A percentile compares a stretch with the other conserved stretches of the same genome.
phyloP scores from a whole-genome alignment of 2,888 invertebrate species.

The Andrena praecox region DNA sequence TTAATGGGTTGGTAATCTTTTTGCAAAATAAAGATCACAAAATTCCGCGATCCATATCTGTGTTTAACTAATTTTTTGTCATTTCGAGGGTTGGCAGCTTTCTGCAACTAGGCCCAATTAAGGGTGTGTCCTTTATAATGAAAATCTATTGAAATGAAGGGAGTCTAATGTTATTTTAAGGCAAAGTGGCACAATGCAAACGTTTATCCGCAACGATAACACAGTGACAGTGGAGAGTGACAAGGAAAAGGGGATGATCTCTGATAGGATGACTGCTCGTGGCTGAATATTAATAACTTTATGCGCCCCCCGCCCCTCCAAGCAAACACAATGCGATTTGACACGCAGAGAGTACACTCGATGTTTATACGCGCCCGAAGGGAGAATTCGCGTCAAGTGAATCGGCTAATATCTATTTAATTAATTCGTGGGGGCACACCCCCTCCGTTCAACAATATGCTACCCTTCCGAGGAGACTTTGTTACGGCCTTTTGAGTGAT shows the following conservation, averaged over 20 bases:
- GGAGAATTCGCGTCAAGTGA: constrained; percentile 77
- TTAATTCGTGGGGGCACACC: constrained; percentile 76
- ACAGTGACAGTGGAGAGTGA: constrained; percentile 4
- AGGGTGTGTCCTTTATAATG: too few species aligned
- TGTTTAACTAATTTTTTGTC: too few species aligned
- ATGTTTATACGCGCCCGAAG: constrained; percentile 69
- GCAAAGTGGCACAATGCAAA: neutral
- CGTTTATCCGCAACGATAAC: constrained; percentile 8
- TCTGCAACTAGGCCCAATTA: too few species aligned
- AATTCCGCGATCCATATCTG: too few species aligned
- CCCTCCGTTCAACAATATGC: constrained; percentile 69
- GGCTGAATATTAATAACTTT: constrained; percentile 76
- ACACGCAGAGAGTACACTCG: constrained; percentile 74
- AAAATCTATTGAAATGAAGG: too few species aligned
- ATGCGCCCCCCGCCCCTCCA: constrained; percentile 78
- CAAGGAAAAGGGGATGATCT: constrained; percentile 18
- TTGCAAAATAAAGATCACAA: too few species aligned
- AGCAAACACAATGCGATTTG: constrained; percentile 79
- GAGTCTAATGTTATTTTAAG: too few species aligned
- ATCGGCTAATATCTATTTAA: constrained; percentile 83
- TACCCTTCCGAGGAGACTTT: constrained; percentile 51
- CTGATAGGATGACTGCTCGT: constrained; percentile 25
- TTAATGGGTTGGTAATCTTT: too few species aligned
- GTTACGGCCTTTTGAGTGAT: constrained; percentile 48
- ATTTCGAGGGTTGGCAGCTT: too few species aligned